Evolutionary conservation across 2,797 vertebrate species (phyloP).

Genomic region (Bufotes viridis): DNA sequence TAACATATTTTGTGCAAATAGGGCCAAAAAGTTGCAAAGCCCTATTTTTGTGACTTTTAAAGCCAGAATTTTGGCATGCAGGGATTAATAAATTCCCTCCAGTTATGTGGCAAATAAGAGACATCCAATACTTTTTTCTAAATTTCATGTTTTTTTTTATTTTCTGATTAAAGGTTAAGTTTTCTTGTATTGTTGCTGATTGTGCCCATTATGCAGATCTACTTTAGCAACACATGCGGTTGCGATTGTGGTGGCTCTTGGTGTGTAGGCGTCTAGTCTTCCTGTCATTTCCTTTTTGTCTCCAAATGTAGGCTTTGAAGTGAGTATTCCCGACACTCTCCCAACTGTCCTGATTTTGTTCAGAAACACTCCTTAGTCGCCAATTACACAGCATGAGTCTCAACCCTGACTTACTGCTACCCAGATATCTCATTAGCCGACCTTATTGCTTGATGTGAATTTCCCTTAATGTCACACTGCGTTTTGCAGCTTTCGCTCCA

Average conservation of each 20-base stretch:
- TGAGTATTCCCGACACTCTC: not conserved
- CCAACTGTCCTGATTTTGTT: constrained; percentile 1
- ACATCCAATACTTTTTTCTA: too few relatives aligned
- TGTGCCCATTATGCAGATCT: not conserved
- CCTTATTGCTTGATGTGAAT: constrained; percentile 14
- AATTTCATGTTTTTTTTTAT: not conserved
- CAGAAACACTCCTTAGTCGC: constrained; percentile 25
- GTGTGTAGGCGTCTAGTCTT: not conserved
- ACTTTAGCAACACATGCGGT: too few relatives aligned
- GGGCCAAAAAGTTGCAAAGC: too few relatives aligned
- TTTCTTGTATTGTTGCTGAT: not conserved
- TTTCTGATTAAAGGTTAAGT: not conserved
- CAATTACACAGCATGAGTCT: constrained; percentile 22
- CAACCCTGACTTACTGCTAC: not conserved
- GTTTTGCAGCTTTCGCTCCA: constrained; percentile 11
- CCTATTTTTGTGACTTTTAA: too few relatives aligned
- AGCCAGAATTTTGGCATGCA: too few relatives aligned
- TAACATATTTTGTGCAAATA: too few relatives aligned
- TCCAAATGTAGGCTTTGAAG: not conserved
- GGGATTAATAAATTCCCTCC: too few relatives aligned
- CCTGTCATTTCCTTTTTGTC: constrained; percentile 5
- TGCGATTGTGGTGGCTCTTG: not conserved
- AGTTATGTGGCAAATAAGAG: too few relatives aligned
- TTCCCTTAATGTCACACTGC: constrained; percentile 3
- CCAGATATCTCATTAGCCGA: constrained; percentile 26